A percentile compares a stretch with the other conserved stretches of the same genome.
phyloP scores from a whole-genome alignment of 1,140 invertebrate genomes.

The Neodiprion fabricii region DNA sequence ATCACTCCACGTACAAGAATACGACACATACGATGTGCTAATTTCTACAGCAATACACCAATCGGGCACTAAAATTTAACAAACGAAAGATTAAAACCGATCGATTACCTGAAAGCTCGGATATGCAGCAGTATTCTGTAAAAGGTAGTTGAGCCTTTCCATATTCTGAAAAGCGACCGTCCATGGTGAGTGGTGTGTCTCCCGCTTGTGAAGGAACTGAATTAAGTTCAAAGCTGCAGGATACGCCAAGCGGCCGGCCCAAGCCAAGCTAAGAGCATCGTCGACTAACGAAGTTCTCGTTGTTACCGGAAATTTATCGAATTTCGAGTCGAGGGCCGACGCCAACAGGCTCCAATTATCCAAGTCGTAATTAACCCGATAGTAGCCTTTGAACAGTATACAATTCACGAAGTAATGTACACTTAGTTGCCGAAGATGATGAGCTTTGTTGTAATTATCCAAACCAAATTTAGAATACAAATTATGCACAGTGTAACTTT shows the following conservation, averaged over 20 bases:
- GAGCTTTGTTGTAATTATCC: too few relatives aligned
- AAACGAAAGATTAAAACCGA: too few relatives aligned
- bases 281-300: slow-evolving; percentile 68
- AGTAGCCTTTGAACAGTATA: slow-evolving; percentile 59
- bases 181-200: slow-evolving; percentile 70
- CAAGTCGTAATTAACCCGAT: slow-evolving; percentile 70
- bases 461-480: too few relatives aligned
- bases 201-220: slow-evolving; percentile 66
- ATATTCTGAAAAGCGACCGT: slow-evolving; percentile 61
- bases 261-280: slow-evolving; percentile 62
- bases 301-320: slow-evolving; percentile 60
- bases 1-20: neutral
- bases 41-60: neutral
- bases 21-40: neutral
- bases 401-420: neutral
- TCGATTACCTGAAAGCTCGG: slow-evolving; percentile 40
- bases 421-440: too few relatives aligned
- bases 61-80: too few relatives aligned
- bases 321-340: slow-evolving; percentile 54
- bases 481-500: too few relatives aligned
- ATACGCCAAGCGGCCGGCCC: slow-evolving; percentile 66
- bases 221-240: slow-evolving; percentile 67
- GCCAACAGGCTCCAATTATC: slow-evolving; percentile 67
- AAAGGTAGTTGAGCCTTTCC: slow-evolving; percentile 53
- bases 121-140: slow-evolving; percentile 43